phyloP scores from a whole-genome alignment of 2,797 vertebrate genomes.

The Eulemur coronatus region DNA sequence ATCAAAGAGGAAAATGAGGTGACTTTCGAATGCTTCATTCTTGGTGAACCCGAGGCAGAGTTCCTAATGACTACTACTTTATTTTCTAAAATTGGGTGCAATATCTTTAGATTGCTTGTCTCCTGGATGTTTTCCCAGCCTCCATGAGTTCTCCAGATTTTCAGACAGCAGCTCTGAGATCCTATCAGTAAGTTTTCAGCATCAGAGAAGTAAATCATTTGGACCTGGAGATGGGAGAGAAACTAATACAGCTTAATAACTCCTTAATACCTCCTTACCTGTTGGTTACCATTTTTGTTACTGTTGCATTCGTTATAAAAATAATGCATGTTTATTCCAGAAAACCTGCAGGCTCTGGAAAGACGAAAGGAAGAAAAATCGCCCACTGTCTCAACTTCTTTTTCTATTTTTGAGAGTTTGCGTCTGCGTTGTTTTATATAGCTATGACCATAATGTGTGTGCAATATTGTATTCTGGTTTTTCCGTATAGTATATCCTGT shows the following conservation, averaged over 20 bases:
- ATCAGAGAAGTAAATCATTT: not conserved
- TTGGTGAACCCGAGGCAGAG: not conserved
- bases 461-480: not conserved
- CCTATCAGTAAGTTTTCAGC: not conserved
- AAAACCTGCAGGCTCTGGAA: not conserved
- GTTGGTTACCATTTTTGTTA: not conserved
- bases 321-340: not conserved
- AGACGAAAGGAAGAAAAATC: not conserved
- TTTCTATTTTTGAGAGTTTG: constrained; percentile 21
- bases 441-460: not conserved
- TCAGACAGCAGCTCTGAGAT: not conserved
- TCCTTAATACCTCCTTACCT: not conserved
- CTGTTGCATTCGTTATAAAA: not conserved
- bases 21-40: not conserved
- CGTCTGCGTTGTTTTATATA: not conserved
- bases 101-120: not conserved
- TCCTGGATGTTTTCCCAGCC: not conserved
- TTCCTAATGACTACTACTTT: not conserved
- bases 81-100: constrained; percentile 9
- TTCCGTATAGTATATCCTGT: not conserved
- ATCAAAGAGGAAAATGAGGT: constrained; percentile 9
- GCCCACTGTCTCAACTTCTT: not conserved
- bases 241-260: not conserved
- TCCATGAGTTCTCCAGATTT: not conserved
- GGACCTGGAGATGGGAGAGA: not conserved